Base-by-base conservation (phyloP, 2,797 vertebrate species). In the Gallirallus australis region DNA sequence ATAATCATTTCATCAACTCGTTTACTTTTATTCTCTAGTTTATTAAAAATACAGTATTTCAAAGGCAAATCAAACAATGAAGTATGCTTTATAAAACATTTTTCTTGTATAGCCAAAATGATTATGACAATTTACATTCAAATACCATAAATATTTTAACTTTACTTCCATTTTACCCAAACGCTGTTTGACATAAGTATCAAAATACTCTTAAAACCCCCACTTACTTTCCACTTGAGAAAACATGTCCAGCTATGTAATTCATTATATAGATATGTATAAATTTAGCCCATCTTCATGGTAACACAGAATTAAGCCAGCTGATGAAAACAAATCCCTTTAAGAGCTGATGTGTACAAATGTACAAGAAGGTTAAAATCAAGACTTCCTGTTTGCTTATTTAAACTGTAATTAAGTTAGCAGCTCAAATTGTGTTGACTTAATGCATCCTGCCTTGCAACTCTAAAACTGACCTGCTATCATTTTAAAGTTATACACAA, bases 301-400 rank as follows among this genome's bases (percentile, higher is more conserved):
- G 35, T 7, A 60, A 61, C 40, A 68, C 37, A 68, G 53, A 93
- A 89, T 54, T 73, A 94, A 94, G 82, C 40, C 57, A 85, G 54
- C 16, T 1, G 6, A 86, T 61, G 53, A 89, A 91, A 91, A 91
- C 54, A 87, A 91, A 75, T 68, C 72, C 71, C 81, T 79, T 31
- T 15, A 39, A 85, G 53, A 92, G 65, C 48, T 71, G 78, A 93
- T 73, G 39, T 5, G 66, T 84, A 94, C 77, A 91, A 89, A 96
- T 65, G 79, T 54, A 71, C 83, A 82, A 54, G 54, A 30, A 91
- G 94, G 89, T 89, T 96, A 93, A 95, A 94, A 88, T 47, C 93
- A 93, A 72, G 68, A 81, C 91, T 96, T 96, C 92, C 94, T 95
- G 92, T 89, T 95, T 92, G 90, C 94, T 92, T 68, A 75, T 81